These are phyloP conservation scores for Neolamprologus sp. DNA, from an alignment of 2,113 vertebrate species.

Conservation along the genomic window DNA sequence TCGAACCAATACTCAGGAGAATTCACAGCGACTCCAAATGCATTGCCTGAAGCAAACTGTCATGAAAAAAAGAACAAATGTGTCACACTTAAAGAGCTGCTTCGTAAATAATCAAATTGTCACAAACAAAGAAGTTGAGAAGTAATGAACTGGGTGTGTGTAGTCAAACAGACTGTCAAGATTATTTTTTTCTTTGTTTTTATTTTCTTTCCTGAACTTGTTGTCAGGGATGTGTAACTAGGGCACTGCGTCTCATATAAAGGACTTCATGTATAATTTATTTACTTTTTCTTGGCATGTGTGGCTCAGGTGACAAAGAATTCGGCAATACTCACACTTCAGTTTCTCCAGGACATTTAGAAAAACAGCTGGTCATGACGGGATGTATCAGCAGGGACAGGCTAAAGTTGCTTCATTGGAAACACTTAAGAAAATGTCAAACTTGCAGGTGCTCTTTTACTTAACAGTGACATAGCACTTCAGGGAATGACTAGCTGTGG, in stretches of 20 bases:
- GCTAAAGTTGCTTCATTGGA: background rate
- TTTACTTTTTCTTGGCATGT: background rate
- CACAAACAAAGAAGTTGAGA: background rate
- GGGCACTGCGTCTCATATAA: background rate
- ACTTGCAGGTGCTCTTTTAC: background rate
- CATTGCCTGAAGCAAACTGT: slow-evolving; percentile 34
- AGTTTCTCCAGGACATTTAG: background rate
- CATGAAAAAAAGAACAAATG: background rate
- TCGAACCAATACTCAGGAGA: slow-evolving; percentile 22
- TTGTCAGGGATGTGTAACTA: background rate
- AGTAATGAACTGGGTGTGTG: background rate
- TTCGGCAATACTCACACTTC: background rate
- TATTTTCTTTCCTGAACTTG: background rate
- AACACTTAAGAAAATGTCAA: background rate
- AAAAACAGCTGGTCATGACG: background rate
- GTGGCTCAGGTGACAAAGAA: background rate
- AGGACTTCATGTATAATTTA: background rate
- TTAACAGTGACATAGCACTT: background rate
- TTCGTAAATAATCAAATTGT: slow-evolving; percentile 39
- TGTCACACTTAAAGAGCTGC: background rate
- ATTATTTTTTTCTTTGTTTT: background rate
- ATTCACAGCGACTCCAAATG: slow-evolving; percentile 2
- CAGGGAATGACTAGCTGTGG: background rate
- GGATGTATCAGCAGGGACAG: background rate
- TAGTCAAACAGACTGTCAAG: background rate